phyloP scores from a whole-genome alignment of 2,113 vertebrate species.

The Strix uralensis region DNA sequence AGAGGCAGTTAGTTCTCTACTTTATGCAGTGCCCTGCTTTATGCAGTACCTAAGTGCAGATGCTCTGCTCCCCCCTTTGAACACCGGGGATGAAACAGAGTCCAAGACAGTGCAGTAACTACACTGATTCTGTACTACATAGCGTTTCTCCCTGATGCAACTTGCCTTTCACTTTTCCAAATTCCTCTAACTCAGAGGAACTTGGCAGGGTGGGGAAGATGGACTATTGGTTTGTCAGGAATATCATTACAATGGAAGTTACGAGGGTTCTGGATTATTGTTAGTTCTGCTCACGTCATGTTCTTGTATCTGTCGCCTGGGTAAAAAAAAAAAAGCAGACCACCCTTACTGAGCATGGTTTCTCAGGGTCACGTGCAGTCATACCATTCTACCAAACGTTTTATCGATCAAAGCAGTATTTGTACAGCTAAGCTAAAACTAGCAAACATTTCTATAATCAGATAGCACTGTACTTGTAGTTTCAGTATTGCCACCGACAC shows the following conservation, averaged over 20 bases:
- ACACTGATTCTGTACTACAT: not conserved
- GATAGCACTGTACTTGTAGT: not conserved
- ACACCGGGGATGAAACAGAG: not conserved
- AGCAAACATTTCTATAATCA: not conserved
- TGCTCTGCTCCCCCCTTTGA: not conserved
- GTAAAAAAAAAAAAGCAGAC: not conserved
- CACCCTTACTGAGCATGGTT: not conserved
- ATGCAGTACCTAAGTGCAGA: not conserved
- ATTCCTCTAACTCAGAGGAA: not conserved
- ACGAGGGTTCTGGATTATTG: not conserved
- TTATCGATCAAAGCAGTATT: not conserved
- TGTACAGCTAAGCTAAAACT: not conserved
- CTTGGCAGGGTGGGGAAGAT: accelerated
- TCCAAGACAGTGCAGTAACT: not conserved
- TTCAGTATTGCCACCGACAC: not conserved
- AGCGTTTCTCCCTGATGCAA: not conserved
- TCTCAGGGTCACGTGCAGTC: not conserved
- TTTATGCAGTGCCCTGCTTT: not conserved
- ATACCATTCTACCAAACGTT: not conserved
- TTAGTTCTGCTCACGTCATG: not conserved
- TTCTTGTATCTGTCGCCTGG: not conserved
- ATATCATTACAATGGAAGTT: not conserved
- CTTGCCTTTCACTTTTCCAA: not conserved
- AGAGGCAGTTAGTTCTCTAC: not conserved
- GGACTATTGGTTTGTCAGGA: not conserved